These are phyloP conservation scores for Alexandromys fortis DNA, from an alignment of 2,113 vertebrate genomes.

Conservation along the genomic window DNA sequence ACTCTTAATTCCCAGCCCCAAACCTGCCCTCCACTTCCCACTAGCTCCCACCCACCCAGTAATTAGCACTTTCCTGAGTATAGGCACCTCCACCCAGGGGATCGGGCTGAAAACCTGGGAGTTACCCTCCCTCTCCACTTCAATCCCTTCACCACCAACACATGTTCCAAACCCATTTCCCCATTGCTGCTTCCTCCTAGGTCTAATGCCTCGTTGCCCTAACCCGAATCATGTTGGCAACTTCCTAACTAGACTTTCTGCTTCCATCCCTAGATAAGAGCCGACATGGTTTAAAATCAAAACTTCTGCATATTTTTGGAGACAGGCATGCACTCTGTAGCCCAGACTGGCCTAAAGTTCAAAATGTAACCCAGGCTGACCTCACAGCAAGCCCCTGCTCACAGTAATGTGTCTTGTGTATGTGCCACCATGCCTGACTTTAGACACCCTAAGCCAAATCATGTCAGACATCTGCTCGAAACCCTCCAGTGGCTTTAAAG, in stretches of 20 bases:
- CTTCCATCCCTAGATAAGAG: background rate
- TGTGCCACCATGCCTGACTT: background rate
- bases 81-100: background rate
- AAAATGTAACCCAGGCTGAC: background rate
- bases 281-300: background rate
- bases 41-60: background rate
- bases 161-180: conserved; percentile 10
- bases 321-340: background rate
- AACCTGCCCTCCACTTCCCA: background rate
- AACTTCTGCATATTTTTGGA: background rate
- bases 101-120: background rate
- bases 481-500: background rate
- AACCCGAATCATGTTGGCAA: background rate
- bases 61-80: conserved; percentile 7
- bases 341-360: background rate
- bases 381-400: background rate
- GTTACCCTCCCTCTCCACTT: background rate
- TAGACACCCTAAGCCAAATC: background rate
- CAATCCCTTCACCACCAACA: background rate
- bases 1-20: background rate
- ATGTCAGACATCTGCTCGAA: background rate
- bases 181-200: background rate
- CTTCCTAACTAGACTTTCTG: background rate
- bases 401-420: background rate
- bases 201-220: background rate